Evolutionary conservation across 2,888 invertebrate species (phyloP).

Genomic region (Drosophila austrosaltans): DNA sequence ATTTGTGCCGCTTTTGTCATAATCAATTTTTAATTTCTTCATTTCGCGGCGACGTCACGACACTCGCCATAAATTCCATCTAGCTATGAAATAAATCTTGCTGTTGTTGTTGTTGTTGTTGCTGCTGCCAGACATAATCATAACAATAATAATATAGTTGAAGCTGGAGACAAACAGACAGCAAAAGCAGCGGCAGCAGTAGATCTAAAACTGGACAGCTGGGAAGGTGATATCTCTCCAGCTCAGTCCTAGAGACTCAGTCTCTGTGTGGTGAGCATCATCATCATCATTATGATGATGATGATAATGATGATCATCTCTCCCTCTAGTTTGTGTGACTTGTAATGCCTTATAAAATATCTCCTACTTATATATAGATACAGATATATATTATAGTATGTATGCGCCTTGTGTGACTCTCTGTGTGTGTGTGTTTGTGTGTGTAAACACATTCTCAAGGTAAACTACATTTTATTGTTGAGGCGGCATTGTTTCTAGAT

Average conservation of each 20-base stretch:
- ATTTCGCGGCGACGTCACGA: conserved; percentile 57
- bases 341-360: conserved; percentile 75
- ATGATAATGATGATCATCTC: background rate
- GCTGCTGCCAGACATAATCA: conserved; percentile 77
- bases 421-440: conserved; percentile 36
- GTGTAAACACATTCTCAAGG: conserved; percentile 71
- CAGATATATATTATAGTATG: conserved; percentile 46
- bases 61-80: conserved; percentile 77
- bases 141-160: conserved; percentile 77
- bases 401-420: conserved; percentile 24
- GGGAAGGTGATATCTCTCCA: conserved; percentile 18
- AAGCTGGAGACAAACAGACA: conserved; percentile 44
- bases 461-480: conserved; percentile 78
- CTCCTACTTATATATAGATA: conserved; percentile 69
- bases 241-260: background rate
- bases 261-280: background rate
- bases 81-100: conserved; percentile 79
- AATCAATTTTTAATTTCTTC: conserved; percentile 81
- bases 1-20: conserved; percentile 76
- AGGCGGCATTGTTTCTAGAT: conserved; percentile 66
- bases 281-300: background rate
- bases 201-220: conserved; percentile 13
- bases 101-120: conserved; percentile 50
- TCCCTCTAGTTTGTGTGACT: conserved; percentile 48
- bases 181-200: background rate